These are phyloP conservation scores for Carduelis carduelis DNA, from an alignment of 2,797 vertebrate genomes.

Conservation along the genomic window DNA sequence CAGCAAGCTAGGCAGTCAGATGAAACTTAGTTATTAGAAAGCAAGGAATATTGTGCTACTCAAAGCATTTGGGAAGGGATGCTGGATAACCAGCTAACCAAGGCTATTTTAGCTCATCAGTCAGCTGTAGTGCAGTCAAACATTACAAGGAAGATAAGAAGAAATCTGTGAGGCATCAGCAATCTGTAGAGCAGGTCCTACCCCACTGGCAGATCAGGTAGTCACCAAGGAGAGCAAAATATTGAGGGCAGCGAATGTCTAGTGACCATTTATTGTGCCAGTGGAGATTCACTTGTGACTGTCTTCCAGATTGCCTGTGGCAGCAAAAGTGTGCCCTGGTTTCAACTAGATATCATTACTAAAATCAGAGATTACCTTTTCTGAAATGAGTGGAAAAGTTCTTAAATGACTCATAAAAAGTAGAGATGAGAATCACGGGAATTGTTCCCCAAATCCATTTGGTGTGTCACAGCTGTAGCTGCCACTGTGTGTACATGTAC, in stretches of 20 bases:
- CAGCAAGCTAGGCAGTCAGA: background rate
- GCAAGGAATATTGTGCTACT: background rate
- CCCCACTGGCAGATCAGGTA: background rate
- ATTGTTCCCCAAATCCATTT: background rate
- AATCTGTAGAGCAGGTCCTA: rapidly evolving
- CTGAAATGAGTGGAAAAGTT: background rate
- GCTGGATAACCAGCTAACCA: background rate
- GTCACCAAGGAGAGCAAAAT: background rate
- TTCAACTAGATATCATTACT: background rate
- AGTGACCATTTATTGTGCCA: background rate
- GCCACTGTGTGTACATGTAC: rapidly evolving
- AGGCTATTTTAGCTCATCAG: background rate
- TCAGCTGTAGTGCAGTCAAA: background rate
- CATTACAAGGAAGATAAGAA: background rate
- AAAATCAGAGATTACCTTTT: background rate
- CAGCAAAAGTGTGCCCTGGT: background rate
- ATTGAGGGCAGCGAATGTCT: background rate
- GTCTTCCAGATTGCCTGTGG: background rate
- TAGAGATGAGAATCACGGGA: background rate
- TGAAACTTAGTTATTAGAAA: background rate
- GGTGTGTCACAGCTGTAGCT: background rate
- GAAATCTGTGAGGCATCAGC: background rate
- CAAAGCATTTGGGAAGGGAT: background rate
- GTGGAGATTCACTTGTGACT: background rate
- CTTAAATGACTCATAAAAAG: background rate